These are phyloP conservation scores for Phoxinus dragarum DNA, from an alignment of 2,797 vertebrate species.

Conservation along the genomic window DNA sequence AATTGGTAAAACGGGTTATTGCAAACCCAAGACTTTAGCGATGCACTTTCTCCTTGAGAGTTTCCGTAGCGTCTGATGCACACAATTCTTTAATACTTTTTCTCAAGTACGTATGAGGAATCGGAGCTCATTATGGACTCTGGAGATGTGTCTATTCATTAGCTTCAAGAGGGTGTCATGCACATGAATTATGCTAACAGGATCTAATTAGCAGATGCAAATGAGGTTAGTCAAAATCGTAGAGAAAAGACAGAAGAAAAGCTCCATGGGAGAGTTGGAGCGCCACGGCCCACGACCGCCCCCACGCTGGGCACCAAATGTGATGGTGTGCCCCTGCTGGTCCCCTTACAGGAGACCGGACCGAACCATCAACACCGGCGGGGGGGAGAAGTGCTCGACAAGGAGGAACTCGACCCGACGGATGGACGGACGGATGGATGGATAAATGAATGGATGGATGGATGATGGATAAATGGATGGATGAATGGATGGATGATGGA, in stretches of 20 bases:
- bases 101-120: constrained; percentile 63
- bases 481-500: too few species aligned
- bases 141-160: constrained; percentile 89
- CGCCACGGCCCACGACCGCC: constrained; percentile 83
- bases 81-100: neutral
- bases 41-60: neutral
- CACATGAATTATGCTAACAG: constrained; percentile 90
- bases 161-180: constrained; percentile 87
- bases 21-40: neutral
- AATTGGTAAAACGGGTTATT: neutral
- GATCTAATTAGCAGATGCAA: constrained; percentile 90
- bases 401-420: neutral
- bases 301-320: constrained; percentile 87
- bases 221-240: constrained; percentile 86
- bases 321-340: constrained; percentile 87
- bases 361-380: constrained; percentile 79
- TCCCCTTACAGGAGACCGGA: constrained; percentile 81
- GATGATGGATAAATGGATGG: too few species aligned
- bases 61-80: neutral
- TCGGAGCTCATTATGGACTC: constrained; percentile 80
- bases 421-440: too few species aligned
- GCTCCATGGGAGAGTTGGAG: constrained; percentile 87
- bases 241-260: constrained; percentile 84
- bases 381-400: constrained; percentile 56
- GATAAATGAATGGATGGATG: too few species aligned